Percentiles rank a stretch among this genome's conserved stretches.
Conservation (phyloP, 2,888 invertebrate genomes). For the Microplitis deprimator region DNA sequence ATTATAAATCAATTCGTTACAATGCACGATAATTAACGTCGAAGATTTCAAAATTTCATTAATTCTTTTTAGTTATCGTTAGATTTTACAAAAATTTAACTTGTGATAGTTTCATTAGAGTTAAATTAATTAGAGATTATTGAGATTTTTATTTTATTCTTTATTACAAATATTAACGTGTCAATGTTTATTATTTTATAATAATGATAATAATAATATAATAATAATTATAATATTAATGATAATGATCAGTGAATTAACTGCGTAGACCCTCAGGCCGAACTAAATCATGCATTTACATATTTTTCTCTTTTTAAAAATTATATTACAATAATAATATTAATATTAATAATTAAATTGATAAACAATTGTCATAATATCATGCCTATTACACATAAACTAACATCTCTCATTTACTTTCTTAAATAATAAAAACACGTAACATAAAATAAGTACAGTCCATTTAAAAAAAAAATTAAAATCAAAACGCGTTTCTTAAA, state of each 20-base stretch:
- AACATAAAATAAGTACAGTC: conserved; percentile 36
- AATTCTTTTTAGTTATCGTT: not conserved
- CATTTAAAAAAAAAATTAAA: conserved; percentile 43
- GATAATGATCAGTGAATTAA: conserved; percentile 41
- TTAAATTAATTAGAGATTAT: conserved; percentile 37
- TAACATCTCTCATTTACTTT: not conserved
- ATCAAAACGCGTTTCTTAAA: conserved; percentile 44
- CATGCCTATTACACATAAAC: conserved; percentile 50
- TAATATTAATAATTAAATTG: conserved; percentile 51
- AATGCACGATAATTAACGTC: conserved; percentile 44
- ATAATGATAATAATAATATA: conserved; percentile 1
- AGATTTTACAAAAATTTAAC: not conserved
- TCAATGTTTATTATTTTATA: no score
- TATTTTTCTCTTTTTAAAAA: conserved; percentile 39
- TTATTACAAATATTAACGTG: not conserved
- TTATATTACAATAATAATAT: conserved; percentile 55
- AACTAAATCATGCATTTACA: conserved; percentile 51
- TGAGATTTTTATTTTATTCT: conserved; percentile 2
- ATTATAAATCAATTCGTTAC: conserved; percentile 32
- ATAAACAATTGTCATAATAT: conserved; percentile 58
- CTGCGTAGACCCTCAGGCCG: conserved; percentile 47
- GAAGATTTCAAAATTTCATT: conserved; percentile 22
- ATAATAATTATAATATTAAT: not conserved
- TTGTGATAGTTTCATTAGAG: not conserved
- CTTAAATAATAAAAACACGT: conserved; percentile 40